Conservation (phyloP, 2,113 vertebrate genomes). For the Megaceryle maxima region DNA sequence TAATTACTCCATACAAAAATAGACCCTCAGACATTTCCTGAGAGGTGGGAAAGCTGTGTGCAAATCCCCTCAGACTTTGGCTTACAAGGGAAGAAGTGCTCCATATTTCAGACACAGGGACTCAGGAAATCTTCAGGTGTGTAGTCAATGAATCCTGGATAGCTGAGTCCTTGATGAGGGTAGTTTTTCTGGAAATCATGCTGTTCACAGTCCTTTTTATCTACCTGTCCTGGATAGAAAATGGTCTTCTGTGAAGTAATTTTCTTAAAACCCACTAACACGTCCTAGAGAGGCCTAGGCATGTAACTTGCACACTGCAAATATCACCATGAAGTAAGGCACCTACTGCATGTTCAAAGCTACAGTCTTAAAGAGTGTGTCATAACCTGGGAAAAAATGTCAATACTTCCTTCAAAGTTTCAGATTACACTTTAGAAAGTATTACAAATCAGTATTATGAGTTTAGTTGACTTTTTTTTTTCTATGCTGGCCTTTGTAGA, state of each 20-base stretch:
- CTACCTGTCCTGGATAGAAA: neutral
- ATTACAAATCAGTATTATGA: neutral
- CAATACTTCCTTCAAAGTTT: neutral
- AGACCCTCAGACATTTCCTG: neutral
- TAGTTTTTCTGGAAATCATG: neutral
- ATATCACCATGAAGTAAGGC: neutral
- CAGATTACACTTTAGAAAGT: neutral
- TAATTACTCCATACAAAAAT: neutral
- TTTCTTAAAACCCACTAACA: neutral
- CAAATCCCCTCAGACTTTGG: neutral
- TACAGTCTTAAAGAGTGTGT: neutral
- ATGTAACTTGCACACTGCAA: neutral
- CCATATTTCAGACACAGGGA: neutral
- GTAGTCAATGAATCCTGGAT: neutral
- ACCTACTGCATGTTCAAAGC: neutral
- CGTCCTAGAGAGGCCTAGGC: neutral
- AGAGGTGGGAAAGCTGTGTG: neutral
- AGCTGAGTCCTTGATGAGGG: neutral
- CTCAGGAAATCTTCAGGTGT: neutral
- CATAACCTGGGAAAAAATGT: neutral
- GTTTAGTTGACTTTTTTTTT: neutral
- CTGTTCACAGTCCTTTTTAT: neutral
- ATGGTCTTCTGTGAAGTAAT: neutral
- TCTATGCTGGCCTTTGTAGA: neutral
- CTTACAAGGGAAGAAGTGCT: neutral